These are phyloP conservation scores for Ptyas mucosa DNA, from an alignment of 2,113 vertebrate species.

Conservation along the genomic window DNA sequence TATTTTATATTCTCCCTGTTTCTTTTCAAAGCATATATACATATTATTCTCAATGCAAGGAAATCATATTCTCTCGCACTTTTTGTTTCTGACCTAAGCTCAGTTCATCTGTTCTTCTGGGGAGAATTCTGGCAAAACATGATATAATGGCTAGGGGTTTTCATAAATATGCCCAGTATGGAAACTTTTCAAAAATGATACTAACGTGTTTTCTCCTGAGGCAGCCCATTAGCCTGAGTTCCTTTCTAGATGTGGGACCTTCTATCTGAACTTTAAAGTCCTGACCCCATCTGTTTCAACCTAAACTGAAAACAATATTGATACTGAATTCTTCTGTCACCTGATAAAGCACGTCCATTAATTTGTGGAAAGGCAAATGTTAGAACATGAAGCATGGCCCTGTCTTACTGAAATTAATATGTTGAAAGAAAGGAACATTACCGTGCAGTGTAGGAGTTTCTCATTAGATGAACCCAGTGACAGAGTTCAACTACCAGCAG, in stretches of 20 bases:
- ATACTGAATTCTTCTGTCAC: background rate
- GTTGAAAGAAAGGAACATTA: background rate
- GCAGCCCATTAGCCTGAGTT: background rate
- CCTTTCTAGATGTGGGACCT: background rate
- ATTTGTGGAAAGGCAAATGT: slow-evolving; percentile 11
- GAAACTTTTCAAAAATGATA: background rate
- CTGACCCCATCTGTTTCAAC: background rate
- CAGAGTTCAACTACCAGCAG: slow-evolving; percentile 2
- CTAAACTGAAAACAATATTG: background rate
- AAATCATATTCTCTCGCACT: background rate
- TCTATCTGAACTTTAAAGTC: background rate
- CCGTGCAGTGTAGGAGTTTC: background rate
- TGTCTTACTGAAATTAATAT: background rate
- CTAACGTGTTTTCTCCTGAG: background rate
- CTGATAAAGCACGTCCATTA: background rate
- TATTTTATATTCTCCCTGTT: background rate
- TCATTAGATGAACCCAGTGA: slow-evolving; percentile 19
- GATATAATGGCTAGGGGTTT: background rate
- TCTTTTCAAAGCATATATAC: background rate
- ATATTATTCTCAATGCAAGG: background rate
- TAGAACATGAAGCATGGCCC: background rate
- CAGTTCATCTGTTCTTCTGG: background rate
- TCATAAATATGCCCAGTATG: background rate
- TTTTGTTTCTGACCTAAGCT: background rate
- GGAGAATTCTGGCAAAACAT: background rate